These are phyloP conservation scores for Morinoia aosen DNA, from an alignment of 2,888 invertebrate species.

Conservation along the genomic window DNA sequence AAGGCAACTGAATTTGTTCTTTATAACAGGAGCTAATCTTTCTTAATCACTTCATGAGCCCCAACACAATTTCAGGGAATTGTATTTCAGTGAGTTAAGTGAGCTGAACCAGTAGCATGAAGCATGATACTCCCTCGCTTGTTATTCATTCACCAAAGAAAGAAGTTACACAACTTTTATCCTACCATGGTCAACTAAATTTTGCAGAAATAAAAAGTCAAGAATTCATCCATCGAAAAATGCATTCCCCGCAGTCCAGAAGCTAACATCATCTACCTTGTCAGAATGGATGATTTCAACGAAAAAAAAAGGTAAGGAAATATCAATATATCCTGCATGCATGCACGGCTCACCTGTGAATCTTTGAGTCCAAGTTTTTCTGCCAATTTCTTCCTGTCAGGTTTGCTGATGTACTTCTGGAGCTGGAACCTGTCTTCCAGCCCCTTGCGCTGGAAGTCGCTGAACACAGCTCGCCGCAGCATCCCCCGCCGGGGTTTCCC, in stretches of 20 bases:
- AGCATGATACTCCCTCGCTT: too few species aligned
- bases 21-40: not conserved
- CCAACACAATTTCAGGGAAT: not conserved
- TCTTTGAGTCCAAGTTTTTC: constrained; percentile 96
- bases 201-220: not conserved
- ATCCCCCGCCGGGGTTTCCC: constrained; percentile 94
- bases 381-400: constrained; percentile 96
- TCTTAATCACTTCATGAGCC: not conserved
- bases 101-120: too few species aligned
- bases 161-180: not conserved
- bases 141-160: too few species aligned
- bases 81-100: too few species aligned
- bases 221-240: not conserved
- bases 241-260: not conserved
- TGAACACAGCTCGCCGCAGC: constrained; percentile 97
- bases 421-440: constrained; percentile 95
- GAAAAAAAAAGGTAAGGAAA: not conserved
- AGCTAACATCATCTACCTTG: not conserved
- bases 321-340: not conserved
- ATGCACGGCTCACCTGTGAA: constrained; percentile 83
- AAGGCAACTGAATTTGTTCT: too few species aligned
- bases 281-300: not conserved
- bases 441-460: constrained; percentile 94
- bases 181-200: not conserved
- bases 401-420: constrained; percentile 98